Conservation (phyloP, 2,113 vertebrate genomes). For the Scomber colias region DNA sequence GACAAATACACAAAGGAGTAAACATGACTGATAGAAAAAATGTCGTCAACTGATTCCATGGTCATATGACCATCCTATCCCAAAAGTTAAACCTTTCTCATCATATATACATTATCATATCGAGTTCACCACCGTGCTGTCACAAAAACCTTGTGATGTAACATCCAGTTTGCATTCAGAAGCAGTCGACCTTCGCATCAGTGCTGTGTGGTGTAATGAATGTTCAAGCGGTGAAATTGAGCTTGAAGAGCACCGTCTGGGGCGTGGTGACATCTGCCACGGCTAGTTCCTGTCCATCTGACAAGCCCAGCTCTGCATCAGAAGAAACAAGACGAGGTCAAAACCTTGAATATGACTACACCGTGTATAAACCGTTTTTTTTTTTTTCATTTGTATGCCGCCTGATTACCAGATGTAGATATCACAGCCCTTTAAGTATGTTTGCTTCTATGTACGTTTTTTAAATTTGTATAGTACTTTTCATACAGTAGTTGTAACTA, state of each 20-base stretch:
- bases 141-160: conserved; percentile 25
- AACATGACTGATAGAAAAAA: conserved; percentile 64
- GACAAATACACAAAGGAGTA: conserved; percentile 58
- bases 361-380: too few species aligned
- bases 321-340: not conserved
- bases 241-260: conserved; percentile 95
- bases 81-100: conserved; percentile 12
- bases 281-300: conserved; percentile 94
- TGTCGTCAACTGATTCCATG: not conserved
- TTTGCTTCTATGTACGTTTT: too few species aligned
- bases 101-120: conserved; percentile 63
- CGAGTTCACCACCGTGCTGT: conserved; percentile 52
- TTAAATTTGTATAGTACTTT: too few species aligned
- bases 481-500: too few species aligned
- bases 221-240: conserved; percentile 91
- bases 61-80: not conserved
- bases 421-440: too few species aligned
- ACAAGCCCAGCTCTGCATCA: conserved; percentile 88
- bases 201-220: conserved; percentile 13
- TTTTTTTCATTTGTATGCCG: too few species aligned
- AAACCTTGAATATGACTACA: too few species aligned
- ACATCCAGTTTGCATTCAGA: conserved; percentile 30
- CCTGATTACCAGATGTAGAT: too few species aligned
- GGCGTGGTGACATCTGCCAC: conserved; percentile 96
- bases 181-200: conserved; percentile 23